These are phyloP conservation scores for Ruditapes philippinarum DNA, from an alignment of 1,140 invertebrate species.

Conservation along the genomic window DNA sequence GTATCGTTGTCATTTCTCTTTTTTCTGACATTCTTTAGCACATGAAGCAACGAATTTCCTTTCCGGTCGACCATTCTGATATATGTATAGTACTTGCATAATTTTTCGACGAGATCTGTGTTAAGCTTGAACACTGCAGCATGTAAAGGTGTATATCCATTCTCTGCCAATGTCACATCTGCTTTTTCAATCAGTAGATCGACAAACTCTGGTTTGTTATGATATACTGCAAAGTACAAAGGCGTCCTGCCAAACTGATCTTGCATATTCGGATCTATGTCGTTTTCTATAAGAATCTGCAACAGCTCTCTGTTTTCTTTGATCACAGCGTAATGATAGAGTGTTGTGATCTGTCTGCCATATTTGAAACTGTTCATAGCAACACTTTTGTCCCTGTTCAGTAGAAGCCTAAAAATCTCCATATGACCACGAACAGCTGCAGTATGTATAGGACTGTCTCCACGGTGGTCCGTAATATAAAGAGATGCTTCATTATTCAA, in stretches of 20 bases:
- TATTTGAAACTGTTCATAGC: not conserved
- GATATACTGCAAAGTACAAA: not conserved
- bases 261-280: conserved; percentile 11
- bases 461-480: conserved; percentile 9
- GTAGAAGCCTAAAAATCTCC: not conserved
- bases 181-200: not conserved
- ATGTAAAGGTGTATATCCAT: conserved; percentile 11
- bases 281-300: not conserved
- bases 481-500: not conserved
- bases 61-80: not conserved
- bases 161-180: not conserved
- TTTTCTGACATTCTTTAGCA: not conserved
- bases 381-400: conserved; percentile 2
- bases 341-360: not conserved
- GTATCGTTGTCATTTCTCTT: not conserved
- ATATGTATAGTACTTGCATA: not conserved
- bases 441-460: conserved; percentile 38
- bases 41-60: not conserved
- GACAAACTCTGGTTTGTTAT: not conserved
- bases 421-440: conserved; percentile 37
- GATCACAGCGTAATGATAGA: conserved; percentile 39
- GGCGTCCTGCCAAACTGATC: conserved; percentile 36
- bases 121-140: conserved; percentile 1
- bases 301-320: conserved; percentile 10
- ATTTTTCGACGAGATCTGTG: not conserved